These are phyloP conservation scores for Polyommatus icarus DNA, from an alignment of 2,888 invertebrate genomes.

Conservation along the genomic window DNA sequence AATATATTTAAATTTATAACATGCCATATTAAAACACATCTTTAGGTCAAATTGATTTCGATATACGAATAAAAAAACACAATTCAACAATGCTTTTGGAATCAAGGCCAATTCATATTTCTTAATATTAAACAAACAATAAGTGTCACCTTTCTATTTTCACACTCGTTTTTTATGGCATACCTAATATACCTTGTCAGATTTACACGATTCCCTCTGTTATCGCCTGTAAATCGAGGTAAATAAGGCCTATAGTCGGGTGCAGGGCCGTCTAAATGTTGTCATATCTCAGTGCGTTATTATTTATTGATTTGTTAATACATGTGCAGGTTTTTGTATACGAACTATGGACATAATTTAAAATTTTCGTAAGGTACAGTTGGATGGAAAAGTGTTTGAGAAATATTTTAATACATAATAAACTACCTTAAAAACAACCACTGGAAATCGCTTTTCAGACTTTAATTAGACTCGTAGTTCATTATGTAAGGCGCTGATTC, in stretches of 20 bases:
- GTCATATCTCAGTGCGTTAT: constrained; percentile 48
- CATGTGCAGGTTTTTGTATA: constrained; percentile 63
- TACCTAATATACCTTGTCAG: constrained; percentile 35
- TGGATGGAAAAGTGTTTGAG: background rate
- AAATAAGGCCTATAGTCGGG: constrained; percentile 39
- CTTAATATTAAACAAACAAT: constrained; percentile 40
- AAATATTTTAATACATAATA: background rate
- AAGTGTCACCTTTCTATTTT: constrained; percentile 59
- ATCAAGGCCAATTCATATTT: constrained; percentile 34
- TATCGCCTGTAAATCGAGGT: constrained; percentile 9
- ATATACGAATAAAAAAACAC: background rate
- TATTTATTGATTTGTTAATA: constrained; percentile 74
- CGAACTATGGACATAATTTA: constrained; percentile 31
- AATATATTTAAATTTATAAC: too few relatives aligned
- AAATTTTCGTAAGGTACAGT: constrained; percentile 33
- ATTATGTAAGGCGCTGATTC: too few relatives aligned
- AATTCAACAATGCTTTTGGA: constrained; percentile 29
- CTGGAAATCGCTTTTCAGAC: too few relatives aligned
- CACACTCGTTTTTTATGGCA: constrained; percentile 55
- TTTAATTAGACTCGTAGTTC: too few relatives aligned
- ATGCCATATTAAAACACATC: background rate
- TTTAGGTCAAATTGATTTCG: background rate
- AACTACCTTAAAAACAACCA: too few relatives aligned
- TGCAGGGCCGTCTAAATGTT: constrained; percentile 37
- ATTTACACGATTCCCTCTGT: constrained; percentile 7